Percentiles rank a stretch among this genome's conserved stretches.
phyloP scores from a whole-genome alignment of 2,888 invertebrate genomes.

The Meiosimyza decipiens region DNA sequence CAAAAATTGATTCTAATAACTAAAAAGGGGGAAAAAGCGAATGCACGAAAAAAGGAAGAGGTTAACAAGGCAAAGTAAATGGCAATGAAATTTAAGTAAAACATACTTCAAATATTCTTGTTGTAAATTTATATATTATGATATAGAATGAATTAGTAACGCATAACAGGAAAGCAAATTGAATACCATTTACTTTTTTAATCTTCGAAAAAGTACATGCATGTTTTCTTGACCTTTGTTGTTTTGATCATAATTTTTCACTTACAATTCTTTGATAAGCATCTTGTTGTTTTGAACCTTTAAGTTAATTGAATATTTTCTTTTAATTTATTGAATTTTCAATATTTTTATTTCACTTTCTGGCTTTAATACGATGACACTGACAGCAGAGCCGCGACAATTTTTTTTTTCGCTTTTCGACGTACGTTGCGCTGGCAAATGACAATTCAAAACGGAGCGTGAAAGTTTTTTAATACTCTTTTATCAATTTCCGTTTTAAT shows the following conservation, averaged over 20 bases:
- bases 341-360: constrained; percentile 1
- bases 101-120: constrained; percentile 4
- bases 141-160: background rate
- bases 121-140: background rate
- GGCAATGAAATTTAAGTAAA: constrained; percentile 33
- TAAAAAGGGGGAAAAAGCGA: background rate
- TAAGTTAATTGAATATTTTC: background rate
- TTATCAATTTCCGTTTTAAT: background rate
- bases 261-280: constrained; percentile 64
- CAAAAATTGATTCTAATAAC: background rate
- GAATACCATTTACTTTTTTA: no score
- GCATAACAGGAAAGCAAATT: no score
- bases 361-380: background rate
- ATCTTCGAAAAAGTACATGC: no score
- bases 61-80: constrained; percentile 28
- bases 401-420: background rate
- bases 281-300: constrained; percentile 46
- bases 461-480: no score
- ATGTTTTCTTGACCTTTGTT: no score
- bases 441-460: constrained; percentile 7
- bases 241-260: constrained; percentile 34
- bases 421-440: constrained; percentile 6
- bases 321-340: constrained; percentile 11
- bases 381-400: background rate
- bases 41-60: background rate